Percentiles rank a stretch among this genome's conserved stretches.
phyloP scores from a whole-genome alignment of 2,113 vertebrate species.

The Bubo bubo region DNA sequence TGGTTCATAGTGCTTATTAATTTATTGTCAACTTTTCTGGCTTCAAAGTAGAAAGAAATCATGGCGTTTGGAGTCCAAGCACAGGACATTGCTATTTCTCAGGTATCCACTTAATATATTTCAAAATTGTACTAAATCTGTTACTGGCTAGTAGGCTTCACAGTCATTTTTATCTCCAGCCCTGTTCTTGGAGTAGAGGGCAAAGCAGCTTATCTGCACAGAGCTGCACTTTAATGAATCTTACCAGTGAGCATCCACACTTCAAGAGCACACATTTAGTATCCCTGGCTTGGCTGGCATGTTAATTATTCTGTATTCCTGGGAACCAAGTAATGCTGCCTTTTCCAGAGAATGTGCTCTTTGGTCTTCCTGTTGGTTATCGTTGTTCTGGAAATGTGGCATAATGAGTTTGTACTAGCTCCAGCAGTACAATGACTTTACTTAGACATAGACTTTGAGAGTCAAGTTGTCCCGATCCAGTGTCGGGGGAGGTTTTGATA shows the following conservation, averaged over 20 bases:
- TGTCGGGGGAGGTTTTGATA: no score
- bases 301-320: background rate
- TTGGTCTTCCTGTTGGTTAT: background rate
- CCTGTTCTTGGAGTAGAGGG: background rate
- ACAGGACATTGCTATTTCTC: background rate
- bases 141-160: background rate
- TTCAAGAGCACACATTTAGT: background rate
- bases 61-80: background rate
- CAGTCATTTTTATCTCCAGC: background rate
- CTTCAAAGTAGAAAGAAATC: background rate
- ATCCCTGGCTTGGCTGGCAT: background rate
- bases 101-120: background rate
- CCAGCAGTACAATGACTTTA: background rate
- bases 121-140: background rate
- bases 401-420: background rate
- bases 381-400: background rate
- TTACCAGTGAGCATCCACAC: background rate
- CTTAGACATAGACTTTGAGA: background rate
- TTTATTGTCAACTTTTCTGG: background rate
- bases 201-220: background rate
- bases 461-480: background rate
- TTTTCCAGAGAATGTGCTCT: background rate
- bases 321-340: background rate
- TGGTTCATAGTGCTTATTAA: background rate
- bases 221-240: background rate